phyloP scores from a whole-genome alignment of 2,888 invertebrate genomes.

The Drosophila paramelanica region DNA sequence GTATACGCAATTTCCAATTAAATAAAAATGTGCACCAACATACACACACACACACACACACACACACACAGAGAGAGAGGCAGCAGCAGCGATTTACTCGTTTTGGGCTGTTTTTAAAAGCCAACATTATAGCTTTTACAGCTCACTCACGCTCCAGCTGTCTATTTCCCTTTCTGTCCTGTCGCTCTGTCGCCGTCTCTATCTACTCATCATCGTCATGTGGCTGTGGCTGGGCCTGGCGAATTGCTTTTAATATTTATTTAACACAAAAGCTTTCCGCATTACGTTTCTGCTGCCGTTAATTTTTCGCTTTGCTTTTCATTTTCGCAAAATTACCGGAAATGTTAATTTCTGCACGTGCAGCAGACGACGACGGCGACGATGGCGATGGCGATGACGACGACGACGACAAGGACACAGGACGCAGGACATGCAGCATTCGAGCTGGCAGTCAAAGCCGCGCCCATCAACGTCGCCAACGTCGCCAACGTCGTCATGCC shows the following conservation, averaged over 20 bases:
- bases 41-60: slow-evolving; percentile 4
- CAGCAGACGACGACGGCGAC: slow-evolving; percentile 56
- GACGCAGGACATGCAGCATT: slow-evolving; percentile 40
- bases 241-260: slow-evolving; percentile 79
- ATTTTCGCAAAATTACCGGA: slow-evolving; percentile 81
- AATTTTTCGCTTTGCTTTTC: slow-evolving; percentile 81
- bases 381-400: slow-evolving; percentile 10
- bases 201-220: slow-evolving; percentile 42
- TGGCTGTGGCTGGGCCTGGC: slow-evolving; percentile 54
- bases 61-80: background rate
- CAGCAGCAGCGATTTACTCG: slow-evolving; percentile 56
- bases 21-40: slow-evolving; percentile 61
- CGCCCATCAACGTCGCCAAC: slow-evolving; percentile 63
- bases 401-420: slow-evolving; percentile 55
- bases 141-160: slow-evolving; percentile 35
- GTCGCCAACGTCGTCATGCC: slow-evolving; percentile 57
- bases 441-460: slow-evolving; percentile 61
- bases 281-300: slow-evolving; percentile 74
- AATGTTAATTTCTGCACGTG: slow-evolving; percentile 81
- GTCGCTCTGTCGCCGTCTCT: background rate
- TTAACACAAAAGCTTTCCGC: slow-evolving; percentile 79
- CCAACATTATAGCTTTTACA: slow-evolving; percentile 53
- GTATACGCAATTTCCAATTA: slow-evolving; percentile 80
- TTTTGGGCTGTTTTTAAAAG: slow-evolving; percentile 63
- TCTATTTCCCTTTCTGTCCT: background rate